These are phyloP conservation scores for Arion vulgaris DNA, from an alignment of 1,140 invertebrate genomes.

Conservation along the genomic window DNA sequence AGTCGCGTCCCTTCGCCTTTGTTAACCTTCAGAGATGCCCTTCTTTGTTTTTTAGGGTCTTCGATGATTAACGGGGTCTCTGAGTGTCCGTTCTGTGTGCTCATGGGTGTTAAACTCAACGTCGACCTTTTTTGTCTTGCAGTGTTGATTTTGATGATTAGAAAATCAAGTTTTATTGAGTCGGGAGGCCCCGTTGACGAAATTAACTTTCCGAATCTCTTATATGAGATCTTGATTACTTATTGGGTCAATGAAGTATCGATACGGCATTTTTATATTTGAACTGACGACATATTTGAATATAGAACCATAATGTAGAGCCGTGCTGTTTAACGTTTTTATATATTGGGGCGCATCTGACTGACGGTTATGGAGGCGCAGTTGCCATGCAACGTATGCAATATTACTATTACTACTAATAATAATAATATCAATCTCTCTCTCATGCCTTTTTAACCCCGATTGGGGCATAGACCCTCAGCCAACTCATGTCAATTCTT, in stretches of 20 bases:
- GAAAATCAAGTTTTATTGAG: conserved; percentile 19
- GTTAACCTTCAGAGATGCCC: conserved; percentile 31
- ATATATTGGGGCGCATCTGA: too few relatives aligned
- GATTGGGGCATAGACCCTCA: too few relatives aligned
- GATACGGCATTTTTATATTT: too few relatives aligned
- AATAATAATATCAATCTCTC: too few relatives aligned
- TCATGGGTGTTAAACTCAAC: neutral
- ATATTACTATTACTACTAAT: too few relatives aligned
- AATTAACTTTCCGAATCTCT: neutral
- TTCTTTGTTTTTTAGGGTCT: conserved; percentile 26
- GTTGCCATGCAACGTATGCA: too few relatives aligned
- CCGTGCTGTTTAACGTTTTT: too few relatives aligned
- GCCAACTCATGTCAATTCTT: too few relatives aligned
- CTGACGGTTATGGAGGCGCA: too few relatives aligned
- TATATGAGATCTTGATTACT: neutral
- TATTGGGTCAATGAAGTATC: neutral
- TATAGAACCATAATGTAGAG: too few relatives aligned
- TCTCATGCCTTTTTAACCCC: too few relatives aligned
- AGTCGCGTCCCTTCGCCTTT: conserved; percentile 36
- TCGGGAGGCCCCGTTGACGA: neutral
- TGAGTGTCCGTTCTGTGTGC: conserved; percentile 8
- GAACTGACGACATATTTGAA: too few relatives aligned
- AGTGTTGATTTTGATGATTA: neutral
- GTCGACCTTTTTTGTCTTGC: conserved; percentile 6
- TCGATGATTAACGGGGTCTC: conserved; percentile 20